Conservation (phyloP, 2,797 vertebrate genomes). For the Anguilla pacifica region DNA sequence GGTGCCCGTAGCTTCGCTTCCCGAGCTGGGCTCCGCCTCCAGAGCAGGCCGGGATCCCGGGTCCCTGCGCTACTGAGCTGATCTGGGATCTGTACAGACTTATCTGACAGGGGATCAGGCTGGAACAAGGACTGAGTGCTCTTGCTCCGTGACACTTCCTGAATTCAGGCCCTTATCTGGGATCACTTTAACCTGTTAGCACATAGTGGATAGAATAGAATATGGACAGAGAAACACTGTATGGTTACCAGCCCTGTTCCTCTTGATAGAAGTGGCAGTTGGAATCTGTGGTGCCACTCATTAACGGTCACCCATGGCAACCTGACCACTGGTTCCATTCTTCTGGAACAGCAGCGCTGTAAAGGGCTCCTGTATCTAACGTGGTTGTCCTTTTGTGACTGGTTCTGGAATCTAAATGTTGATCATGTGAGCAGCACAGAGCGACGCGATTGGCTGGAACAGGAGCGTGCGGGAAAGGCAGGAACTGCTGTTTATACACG, state of each 20-base stretch:
- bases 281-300: neutral
- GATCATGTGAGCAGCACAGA: neutral
- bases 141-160: no score
- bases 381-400: neutral
- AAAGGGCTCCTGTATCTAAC: neutral
- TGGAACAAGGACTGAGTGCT: no score
- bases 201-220: neutral
- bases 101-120: no score
- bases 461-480: neutral
- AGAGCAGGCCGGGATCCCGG: neutral
- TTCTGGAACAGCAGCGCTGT: neutral
- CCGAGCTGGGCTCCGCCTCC: neutral
- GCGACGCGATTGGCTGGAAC: neutral
- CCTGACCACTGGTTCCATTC: neutral
- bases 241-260: neutral
- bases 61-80: no score
- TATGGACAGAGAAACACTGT: neutral
- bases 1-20: neutral
- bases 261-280: neutral
- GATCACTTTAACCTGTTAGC: neutral
- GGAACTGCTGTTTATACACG: neutral
- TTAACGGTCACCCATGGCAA: conserved; percentile 9
- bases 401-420: neutral
- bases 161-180: no score
- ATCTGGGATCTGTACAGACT: no score